Base-by-base conservation (phyloP, 1,140 invertebrate species). In the Rhyacophila brunnea region DNA sequence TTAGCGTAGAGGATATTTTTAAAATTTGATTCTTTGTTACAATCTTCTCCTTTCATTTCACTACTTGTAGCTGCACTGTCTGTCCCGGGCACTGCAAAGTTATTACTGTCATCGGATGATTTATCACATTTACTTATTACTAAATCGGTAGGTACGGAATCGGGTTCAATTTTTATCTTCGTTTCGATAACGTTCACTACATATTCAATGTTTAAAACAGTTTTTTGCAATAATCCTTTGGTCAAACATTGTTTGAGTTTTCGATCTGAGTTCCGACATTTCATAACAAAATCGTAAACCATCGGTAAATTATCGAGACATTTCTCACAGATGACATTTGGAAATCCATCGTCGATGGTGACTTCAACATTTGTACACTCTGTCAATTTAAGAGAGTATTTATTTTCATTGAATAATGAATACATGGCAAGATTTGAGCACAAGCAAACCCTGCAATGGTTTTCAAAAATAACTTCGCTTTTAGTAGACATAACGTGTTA, bases 181-280 rank as follows among this genome's bases (percentile, higher is more conserved):
- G 23, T 13, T 15, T 2, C 4, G 36, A n/a, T 23, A 6, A 14
- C 9, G 14, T 9, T 15, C 6, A 6, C 40, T 6, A 10, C 6
- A 15, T 6, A 7, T 7, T 35, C 34, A n/a, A n/a, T 6, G n/a
- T 35, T 35, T n/a, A n/a, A 6, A n/a, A n/a, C 34, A 35, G n/a
- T n/a, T n/a, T 23, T 52, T 18, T 45, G 34, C 28, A n/a, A 45
- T 11, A 13, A 23, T 17, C 10, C n/a, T 51, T 34, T 28, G 9
- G 3, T 9, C 3, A 5, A 5, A 28, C 3, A 28, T 9, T 28
- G 23, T 28, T 42, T 23, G 13, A 50, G 48, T 40, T 48, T 52
- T n/a, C 49, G 44, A 15, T 63, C 61, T 14, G 55, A 42, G 10
- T 49, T 14, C 43, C 28, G 28, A 23, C 48, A 58, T 49, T 51